Evolutionary conservation across 2,797 vertebrate genomes (phyloP), one percentile per base, ranked within the genome.

Genomic region (Danio choprae): DNA sequence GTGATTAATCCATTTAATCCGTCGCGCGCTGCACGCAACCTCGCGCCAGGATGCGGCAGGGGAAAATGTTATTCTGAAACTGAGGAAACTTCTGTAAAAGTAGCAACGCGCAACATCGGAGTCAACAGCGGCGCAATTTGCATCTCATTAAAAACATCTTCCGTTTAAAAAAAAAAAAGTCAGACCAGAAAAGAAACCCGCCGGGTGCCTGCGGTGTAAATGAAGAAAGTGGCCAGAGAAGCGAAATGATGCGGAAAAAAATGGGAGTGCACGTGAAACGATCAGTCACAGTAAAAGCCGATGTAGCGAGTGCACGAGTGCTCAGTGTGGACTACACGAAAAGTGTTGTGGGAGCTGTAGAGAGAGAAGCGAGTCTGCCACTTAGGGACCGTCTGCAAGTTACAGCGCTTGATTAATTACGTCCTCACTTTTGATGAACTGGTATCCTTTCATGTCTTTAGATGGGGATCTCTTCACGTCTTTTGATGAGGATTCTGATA

Each of bases 361-460:
- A 74, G 44, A 65, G 56, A 41, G 9, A 36, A 70, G 56, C 16
- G 60, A 58, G 70, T 65, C 62, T 56, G 63, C 1, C 38, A 15
- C 65, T 73, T 7, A 65, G 72, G 81, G 77, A 82, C 80, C 50
- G 83, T 82, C 83, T 84, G 83, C 56, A 81, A 81, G 40, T 81
- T 81, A 72, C 64, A 60, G 18, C 16, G 18, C 65, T 43, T 44
- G 16, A 41, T 53, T 29, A 64, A 72, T 58, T 43, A 48, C 81
- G 77, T 80, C 69, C 73, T 69, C 44, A 13, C 16, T 48, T 36
- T 50, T 10, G 36, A 22, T 51, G 15, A 41, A 65, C 68, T 44
- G 53, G 18, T 53, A 53, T 53, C 68, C 68, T 68, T 70, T 41
- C 50, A n/a, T 7, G 22, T 71, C n/a, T 71, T 53, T 38, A n/a